Conservation (phyloP, 2,888 invertebrate species). For the Andrena marginata region DNA sequence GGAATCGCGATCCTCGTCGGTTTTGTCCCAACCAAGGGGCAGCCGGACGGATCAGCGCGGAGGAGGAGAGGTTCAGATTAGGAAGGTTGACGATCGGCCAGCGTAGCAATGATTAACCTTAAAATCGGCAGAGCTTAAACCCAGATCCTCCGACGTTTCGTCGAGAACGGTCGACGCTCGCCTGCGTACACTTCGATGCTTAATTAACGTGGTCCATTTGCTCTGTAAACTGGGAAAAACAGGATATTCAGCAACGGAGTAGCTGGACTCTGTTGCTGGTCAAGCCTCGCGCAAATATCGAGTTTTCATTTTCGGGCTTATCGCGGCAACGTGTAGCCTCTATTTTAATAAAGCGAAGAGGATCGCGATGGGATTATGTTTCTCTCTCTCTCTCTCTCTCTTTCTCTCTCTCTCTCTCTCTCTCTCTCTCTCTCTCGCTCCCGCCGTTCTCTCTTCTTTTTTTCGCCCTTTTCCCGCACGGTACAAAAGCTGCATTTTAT, state of each 20-base stretch:
- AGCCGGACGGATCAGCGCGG: constrained; percentile 2
- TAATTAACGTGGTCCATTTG: constrained; percentile 58
- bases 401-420: too few species aligned
- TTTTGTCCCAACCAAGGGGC: constrained; percentile 33
- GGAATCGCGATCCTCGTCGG: constrained; percentile 51
- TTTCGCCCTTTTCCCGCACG: constrained; percentile 12
- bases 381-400: not conserved
- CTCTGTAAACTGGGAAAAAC: constrained; percentile 46
- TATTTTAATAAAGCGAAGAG: constrained; percentile 59
- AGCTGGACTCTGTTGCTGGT: constrained; percentile 20
- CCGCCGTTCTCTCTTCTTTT: too few species aligned
- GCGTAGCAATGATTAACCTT: constrained; percentile 76
- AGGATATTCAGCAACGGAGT: constrained; percentile 18
- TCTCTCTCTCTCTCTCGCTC: not conserved
- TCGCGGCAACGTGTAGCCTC: constrained; percentile 35
- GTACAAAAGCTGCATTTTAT: constrained; percentile 46
- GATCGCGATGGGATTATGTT: constrained; percentile 46
- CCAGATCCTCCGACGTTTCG: constrained; percentile 29
- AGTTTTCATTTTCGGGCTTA: constrained; percentile 46
- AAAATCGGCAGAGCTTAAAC: constrained; percentile 69
- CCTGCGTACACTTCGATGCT: constrained; percentile 26
- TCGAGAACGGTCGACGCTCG: constrained; percentile 29
- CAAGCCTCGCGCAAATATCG: not conserved
- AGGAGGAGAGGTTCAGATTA: constrained; percentile 30
- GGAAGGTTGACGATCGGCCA: constrained; percentile 13